phyloP scores from a whole-genome alignment of 92 coral and sea anemone species.

The Plumapathes pennacea region DNA sequence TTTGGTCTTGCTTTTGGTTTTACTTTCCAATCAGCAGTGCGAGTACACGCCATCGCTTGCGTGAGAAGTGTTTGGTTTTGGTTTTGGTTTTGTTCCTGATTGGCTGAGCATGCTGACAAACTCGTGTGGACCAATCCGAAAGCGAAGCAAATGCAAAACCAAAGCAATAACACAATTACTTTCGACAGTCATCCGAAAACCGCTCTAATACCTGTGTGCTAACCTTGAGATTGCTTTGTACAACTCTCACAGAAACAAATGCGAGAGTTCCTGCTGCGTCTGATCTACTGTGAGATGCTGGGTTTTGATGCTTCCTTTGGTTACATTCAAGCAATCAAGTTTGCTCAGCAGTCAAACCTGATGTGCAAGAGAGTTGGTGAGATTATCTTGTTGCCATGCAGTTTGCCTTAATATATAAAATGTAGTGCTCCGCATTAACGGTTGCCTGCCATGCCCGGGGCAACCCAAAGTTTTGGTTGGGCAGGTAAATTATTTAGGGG shows the following conservation, averaged over 20 bases:
- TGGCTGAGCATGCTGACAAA: no score
- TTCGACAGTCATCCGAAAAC: background rate
- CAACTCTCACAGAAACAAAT: conserved; percentile 66
- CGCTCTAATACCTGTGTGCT: background rate
- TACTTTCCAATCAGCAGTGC: no score
- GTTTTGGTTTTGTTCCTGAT: no score
- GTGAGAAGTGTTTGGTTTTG: no score
- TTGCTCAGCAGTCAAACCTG: conserved; percentile 81
- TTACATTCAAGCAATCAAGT: conserved; percentile 88
- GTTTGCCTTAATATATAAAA: background rate
- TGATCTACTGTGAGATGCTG: conserved; percentile 95
- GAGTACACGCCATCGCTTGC: no score
- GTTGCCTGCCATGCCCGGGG: conserved; percentile 1
- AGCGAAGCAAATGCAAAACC: no score
- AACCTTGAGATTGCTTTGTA: background rate
- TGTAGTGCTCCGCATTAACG: background rate
- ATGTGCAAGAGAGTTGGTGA: conserved; percentile 86
- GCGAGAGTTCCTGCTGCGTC: conserved; percentile 83
- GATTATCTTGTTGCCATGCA: background rate
- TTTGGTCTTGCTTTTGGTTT: no score
- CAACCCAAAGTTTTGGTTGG: no score
- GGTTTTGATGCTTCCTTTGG: conserved; percentile 87
- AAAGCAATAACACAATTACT: background rate
- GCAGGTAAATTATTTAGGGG: no score
- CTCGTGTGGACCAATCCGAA: no score